Evolutionary conservation across 2,797 vertebrate species (phyloP).

Genomic region (Thalassophryne amazonica): DNA sequence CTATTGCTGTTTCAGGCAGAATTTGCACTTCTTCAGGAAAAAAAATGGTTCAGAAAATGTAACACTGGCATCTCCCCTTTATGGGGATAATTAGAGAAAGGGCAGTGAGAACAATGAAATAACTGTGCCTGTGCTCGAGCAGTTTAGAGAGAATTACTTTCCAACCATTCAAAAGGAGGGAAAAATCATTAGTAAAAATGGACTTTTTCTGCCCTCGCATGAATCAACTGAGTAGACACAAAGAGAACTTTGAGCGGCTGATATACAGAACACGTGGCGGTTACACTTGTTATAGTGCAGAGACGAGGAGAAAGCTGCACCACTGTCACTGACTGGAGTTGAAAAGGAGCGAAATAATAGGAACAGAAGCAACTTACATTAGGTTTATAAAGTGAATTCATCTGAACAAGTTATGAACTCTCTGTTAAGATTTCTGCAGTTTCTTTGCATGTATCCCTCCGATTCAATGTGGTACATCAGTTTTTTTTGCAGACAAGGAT

Average conservation of each 20-base stretch:
- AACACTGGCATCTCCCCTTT: constrained; percentile 69
- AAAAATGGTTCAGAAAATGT: constrained; percentile 38
- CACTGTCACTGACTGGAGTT: constrained; percentile 19
- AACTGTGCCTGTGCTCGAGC: constrained; percentile 65
- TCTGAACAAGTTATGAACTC: too few species aligned
- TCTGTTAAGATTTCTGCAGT: too few species aligned
- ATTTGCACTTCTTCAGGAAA: constrained; percentile 61
- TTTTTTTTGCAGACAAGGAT: constrained; percentile 44
- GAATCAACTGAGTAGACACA: constrained; percentile 63
- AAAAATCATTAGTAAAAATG: constrained; percentile 71
- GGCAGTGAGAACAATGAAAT: constrained; percentile 71
- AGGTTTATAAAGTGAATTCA: too few species aligned
- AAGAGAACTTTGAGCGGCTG: constrained; percentile 67
- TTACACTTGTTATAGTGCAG: constrained; percentile 19
- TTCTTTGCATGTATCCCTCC: not conserved
- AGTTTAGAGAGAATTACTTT: constrained; percentile 70
- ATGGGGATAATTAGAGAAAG: constrained; percentile 61
- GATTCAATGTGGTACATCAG: constrained; percentile 20
- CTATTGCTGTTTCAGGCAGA: constrained; percentile 45
- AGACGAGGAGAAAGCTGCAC: constrained; percentile 20
- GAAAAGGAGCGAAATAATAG: constrained; percentile 3
- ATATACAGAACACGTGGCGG: constrained; percentile 51
- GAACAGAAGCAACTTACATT: constrained; percentile 24
- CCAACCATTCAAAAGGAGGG: constrained; percentile 70
- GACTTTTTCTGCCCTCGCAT: constrained; percentile 30